Evolutionary conservation across 1,140 invertebrate species (phyloP).

Genomic region (Drosophila lini): DNA sequence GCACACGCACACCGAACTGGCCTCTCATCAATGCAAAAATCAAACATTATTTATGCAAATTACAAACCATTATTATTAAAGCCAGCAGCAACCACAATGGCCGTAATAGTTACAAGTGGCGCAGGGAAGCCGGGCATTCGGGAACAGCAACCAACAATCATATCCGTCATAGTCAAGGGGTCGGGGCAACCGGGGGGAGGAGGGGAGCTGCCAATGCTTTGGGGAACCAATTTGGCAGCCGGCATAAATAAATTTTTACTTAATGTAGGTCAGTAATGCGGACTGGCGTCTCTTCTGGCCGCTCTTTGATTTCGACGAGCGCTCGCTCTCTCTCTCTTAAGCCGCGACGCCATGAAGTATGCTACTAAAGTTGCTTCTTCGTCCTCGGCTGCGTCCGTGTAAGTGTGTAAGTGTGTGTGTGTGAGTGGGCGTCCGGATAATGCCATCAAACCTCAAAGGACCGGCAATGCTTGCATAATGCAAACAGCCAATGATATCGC

Average conservation of each 20-base stretch:
- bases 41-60: constrained; percentile 81
- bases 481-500: constrained; percentile 46
- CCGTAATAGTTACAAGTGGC: constrained; percentile 19
- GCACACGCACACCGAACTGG: constrained; percentile 9
- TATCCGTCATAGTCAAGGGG: constrained; percentile 67
- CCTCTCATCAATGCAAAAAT: constrained; percentile 63
- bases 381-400: not conserved
- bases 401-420: not conserved
- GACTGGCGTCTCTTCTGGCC: constrained; percentile 11
- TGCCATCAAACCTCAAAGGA: constrained; percentile 33
- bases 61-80: constrained; percentile 80
- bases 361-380: constrained; percentile 45
- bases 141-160: constrained; percentile 45
- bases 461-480: constrained; percentile 39
- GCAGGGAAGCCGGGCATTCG: not conserved
- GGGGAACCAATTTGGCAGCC: constrained; percentile 79
- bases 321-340: constrained; percentile 53
- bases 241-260: constrained; percentile 80
- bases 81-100: constrained; percentile 43
- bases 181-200: not conserved
- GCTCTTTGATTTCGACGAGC: not conserved
- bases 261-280: constrained; percentile 78
- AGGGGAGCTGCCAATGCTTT: constrained; percentile 55
- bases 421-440: constrained; percentile 16
- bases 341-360: constrained; percentile 20